These are phyloP conservation scores for Eciton burchellii DNA, from an alignment of 1,140 invertebrate species.

Conservation along the genomic window DNA sequence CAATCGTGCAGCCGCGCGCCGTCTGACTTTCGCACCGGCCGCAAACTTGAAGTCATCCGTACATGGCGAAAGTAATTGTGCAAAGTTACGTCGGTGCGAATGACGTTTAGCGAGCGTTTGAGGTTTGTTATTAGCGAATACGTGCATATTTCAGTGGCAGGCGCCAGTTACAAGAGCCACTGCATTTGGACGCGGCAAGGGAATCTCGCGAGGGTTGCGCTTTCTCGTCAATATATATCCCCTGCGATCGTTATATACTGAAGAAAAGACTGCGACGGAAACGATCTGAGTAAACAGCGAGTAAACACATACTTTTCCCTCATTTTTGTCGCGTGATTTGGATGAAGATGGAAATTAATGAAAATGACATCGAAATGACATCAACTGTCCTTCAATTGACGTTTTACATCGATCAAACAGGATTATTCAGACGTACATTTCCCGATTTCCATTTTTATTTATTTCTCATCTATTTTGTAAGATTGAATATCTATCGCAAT, in stretches of 20 bases:
- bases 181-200: constrained; percentile 54
- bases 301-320: constrained; percentile 48
- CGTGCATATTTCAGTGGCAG: constrained; percentile 46
- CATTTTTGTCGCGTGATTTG: neutral
- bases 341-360: neutral
- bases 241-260: constrained; percentile 79
- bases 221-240: neutral
- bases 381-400: too few species aligned
- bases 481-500: too few species aligned
- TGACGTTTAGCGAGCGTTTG: constrained; percentile 51
- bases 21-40: constrained; percentile 30
- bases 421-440: neutral
- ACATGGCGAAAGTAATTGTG: constrained; percentile 51
- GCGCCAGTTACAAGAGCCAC: constrained; percentile 20
- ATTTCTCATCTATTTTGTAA: too few species aligned
- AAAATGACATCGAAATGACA: neutral
- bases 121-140: constrained; percentile 36
- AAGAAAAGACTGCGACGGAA: constrained; percentile 75
- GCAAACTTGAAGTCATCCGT: constrained; percentile 52
- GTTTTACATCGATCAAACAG: neutral
- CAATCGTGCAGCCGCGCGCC: constrained; percentile 23
- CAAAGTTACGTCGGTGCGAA: constrained; percentile 47
- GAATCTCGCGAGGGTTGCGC: constrained; percentile 41
- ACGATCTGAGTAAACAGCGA: constrained; percentile 79
- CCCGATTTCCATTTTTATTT: too few species aligned